Percentiles rank a stretch among this genome's conserved stretches.
phyloP scores from a whole-genome alignment of 1,140 invertebrate species.

The Drosophila kurseongensis region DNA sequence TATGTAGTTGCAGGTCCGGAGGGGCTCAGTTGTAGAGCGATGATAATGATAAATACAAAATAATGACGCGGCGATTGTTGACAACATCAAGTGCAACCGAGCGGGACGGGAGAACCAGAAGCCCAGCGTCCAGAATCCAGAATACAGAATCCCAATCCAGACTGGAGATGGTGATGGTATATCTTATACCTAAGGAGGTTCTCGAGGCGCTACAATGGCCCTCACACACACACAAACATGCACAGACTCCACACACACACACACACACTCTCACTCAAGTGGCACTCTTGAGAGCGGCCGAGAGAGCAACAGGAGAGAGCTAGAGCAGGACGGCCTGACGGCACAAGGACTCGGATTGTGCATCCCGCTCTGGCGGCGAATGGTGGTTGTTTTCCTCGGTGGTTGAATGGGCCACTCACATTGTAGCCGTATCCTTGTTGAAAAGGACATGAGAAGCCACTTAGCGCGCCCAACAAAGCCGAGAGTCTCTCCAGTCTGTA shows the following conservation, averaged over 20 bases:
- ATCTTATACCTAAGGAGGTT: constrained; percentile 5
- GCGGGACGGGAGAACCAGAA: constrained; percentile 5
- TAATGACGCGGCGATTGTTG: constrained; percentile 73
- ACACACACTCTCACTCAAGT: constrained; percentile 55
- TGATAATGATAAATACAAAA: constrained; percentile 82
- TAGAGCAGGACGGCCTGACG: constrained; percentile 34
- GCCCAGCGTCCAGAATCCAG: not conserved
- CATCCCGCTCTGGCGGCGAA: constrained; percentile 18
- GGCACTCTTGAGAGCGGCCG: constrained; percentile 56
- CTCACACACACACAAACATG: constrained; percentile 5
- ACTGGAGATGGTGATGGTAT: not conserved
- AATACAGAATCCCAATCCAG: constrained; percentile 2
- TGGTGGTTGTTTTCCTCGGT: constrained; percentile 35
- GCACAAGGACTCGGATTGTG: constrained; percentile 29
- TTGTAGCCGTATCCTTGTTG: constrained; percentile 71
- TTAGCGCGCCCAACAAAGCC: constrained; percentile 74
- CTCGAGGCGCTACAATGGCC: constrained; percentile 52
- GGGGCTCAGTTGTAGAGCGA: constrained; percentile 17
- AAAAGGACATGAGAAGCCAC: constrained; percentile 85
- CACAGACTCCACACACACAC: not conserved
- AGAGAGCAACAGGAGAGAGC: constrained; percentile 1
- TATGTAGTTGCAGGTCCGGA: not conserved
- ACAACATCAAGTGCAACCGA: constrained; percentile 70
- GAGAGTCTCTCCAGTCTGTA: constrained; percentile 61
- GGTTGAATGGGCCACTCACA: constrained; percentile 72